Base-by-base conservation (phyloP, 2,888 invertebrate genomes). In the Heliconius charithonia region DNA sequence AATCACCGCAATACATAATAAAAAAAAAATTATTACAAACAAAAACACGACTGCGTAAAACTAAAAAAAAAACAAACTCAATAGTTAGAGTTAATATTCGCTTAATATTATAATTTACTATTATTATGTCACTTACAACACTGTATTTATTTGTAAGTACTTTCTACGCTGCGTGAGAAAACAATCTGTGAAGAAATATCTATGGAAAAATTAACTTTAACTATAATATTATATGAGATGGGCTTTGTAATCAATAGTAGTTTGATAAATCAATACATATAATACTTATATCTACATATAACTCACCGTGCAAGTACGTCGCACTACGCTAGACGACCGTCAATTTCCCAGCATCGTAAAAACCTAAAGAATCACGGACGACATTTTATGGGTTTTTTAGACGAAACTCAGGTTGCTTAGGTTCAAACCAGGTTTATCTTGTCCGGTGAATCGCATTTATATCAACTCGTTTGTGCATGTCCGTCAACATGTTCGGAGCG, bases 381-480 rank as follows among this genome's bases (percentile, higher is more conserved):
- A 45, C 27, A 29, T 65, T 74, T 74, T 74, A 74, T 45, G 22
- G 22, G 27, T 67, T 77, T 77, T 77, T 73, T 73, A 67, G 41
- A 70, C 74, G 51, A 19, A 62, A 41, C 73, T 72, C 56, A 72
- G 74, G 74, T 80, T 71, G 77, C 62, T 72, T 59, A 79, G 45
- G 77, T 80, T 75, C 72, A 75, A 74, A 32, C 77, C 80, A 41
- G 77, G 74, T 80, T 80, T 79, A 81, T 81, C 80, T 78, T 51
- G 78, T 77, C 81, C 75, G 66, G 63, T 76, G 78, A 67, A 81
- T 80, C 80, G 80, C 79, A 77, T 83, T 81, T 78, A 80, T 82
- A 82, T 83, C 80, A 82, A 81, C 79, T 81, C 78, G 82, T 82
- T 79, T 79, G 72, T 82, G 78, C 81, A 81, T 80, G 78, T 80